A percentile compares a stretch with the other conserved stretches of the same genome.
Conservation (phyloP, 2,888 invertebrate genomes). For the Hemicrepidius hirtus region DNA sequence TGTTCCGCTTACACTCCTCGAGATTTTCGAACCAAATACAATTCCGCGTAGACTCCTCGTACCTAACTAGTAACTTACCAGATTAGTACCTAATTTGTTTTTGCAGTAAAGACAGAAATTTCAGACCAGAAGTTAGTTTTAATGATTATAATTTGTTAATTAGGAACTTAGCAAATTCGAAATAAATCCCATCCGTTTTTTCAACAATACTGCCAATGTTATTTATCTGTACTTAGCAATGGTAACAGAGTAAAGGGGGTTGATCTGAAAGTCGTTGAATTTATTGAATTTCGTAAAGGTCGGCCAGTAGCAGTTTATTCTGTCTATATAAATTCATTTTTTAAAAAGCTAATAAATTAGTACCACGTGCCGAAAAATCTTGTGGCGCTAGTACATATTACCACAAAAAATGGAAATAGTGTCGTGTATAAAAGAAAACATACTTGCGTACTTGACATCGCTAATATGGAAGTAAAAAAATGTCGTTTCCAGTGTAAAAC, state of each 20-base stretch:
- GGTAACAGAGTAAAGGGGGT: background rate
- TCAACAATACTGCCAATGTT: too few relatives aligned
- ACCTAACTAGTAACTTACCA: too few relatives aligned
- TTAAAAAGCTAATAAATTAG: background rate
- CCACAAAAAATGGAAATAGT: background rate
- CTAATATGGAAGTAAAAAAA: background rate
- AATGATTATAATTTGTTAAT: too few relatives aligned
- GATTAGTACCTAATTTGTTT: too few relatives aligned
- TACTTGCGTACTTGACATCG: background rate
- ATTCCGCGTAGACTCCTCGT: too few relatives aligned
- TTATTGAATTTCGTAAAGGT: background rate
- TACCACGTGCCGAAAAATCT: slow-evolving; percentile 5
- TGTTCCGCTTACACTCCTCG: too few relatives aligned
- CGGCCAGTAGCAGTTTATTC: background rate
- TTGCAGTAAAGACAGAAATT: too few relatives aligned
- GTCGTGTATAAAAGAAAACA: background rate
- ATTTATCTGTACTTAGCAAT: background rate
- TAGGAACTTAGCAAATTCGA: too few relatives aligned
- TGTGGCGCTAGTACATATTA: background rate
- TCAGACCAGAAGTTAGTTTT: too few relatives aligned
- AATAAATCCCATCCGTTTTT: too few relatives aligned
- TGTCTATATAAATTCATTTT: background rate
- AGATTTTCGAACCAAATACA: too few relatives aligned
- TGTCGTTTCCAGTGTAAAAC: background rate
- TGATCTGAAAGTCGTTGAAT: background rate